Conservation (phyloP, 1,140 invertebrate species). For the Mizuhopecten yessoensis region DNA sequence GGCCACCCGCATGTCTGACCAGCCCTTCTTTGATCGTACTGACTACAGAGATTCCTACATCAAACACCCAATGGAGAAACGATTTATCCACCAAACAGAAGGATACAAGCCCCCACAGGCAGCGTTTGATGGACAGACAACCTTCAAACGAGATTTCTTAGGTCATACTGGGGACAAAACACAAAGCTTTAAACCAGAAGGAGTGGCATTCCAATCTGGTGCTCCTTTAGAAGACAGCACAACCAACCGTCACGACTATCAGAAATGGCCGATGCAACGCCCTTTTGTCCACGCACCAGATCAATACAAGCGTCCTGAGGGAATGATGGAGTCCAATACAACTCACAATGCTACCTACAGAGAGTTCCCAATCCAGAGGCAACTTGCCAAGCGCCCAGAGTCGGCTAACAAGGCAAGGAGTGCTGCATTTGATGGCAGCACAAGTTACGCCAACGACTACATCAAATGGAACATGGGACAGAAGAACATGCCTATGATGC, state of each 20-base stretch:
- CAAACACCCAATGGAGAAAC: conserved; percentile 76
- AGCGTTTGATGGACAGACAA: conserved; percentile 81
- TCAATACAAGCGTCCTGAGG: conserved; percentile 80
- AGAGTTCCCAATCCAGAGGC: conserved; percentile 72
- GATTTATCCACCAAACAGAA: conserved; percentile 71
- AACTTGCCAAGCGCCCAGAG: conserved; percentile 68
- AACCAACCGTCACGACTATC: conserved; percentile 81
- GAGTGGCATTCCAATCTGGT: conserved; percentile 75
- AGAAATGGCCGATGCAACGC: conserved; percentile 79
- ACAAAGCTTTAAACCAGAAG: conserved; percentile 76
- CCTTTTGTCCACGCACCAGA: conserved; percentile 77
- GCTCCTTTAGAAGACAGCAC: conserved; percentile 81
- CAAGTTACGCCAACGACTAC: conserved; percentile 82
- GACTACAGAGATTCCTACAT: conserved; percentile 81
- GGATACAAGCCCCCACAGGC: conserved; percentile 72
- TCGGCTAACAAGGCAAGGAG: conserved; percentile 68
- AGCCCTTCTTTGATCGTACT: conserved; percentile 81
- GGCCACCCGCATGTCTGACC: conserved; percentile 75
- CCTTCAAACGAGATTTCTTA: conserved; percentile 81
- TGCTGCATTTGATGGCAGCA: conserved; percentile 80
- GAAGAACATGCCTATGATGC: conserved; percentile 66
- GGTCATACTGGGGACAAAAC: conserved; percentile 73
- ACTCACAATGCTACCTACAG: conserved; percentile 78
- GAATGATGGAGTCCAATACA: conserved; percentile 82
- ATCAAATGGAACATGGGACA: conserved; percentile 78